Evolutionary conservation across 1,140 invertebrate species (phyloP), one percentile per base, ranked within the genome.

Genomic region (Proctacanthus coquilletti): DNA sequence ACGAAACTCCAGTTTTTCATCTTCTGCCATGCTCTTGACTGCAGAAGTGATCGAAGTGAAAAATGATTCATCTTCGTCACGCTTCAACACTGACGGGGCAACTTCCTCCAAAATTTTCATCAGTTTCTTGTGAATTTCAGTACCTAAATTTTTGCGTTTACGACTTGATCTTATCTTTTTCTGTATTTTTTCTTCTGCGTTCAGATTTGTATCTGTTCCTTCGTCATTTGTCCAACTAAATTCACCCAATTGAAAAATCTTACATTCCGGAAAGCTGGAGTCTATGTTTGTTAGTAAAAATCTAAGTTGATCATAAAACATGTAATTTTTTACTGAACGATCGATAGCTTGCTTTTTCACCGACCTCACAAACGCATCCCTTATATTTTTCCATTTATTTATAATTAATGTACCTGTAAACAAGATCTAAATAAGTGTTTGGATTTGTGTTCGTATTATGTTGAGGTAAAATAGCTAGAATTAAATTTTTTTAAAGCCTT

Each of bases 1-100:
- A 33, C 31, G 31, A 33, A 33, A 33, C 15, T 33, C 31, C 8
- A 33, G 31, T 15, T 33, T 33, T 15, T 33, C 31, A 10, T 33
- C 31, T 15, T 33, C 31, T 15, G 9, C 15, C 31, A 33, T 33
- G 8, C 6, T 33, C 8, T 15, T 9, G 15, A 33, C 31, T 10
- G 31, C 8, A 10, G 31, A 15, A 33, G 9, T 10, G 31, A 33
- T 9, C 15, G 31, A 33, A 33, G 9, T 8, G 15, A 33, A 33
- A 33, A 33, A 33, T 6, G 31, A 9, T 15, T 9, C 15, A 33
- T 33, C 31, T 15, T 33, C 31, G 15, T 33, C 15, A 33, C 6
- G 15, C 31, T n/a, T n/a, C n/a, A n/a, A n/a, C n/a, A n/a, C n/a
- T n/a, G n/a, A n/a, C n/a, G n/a, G n/a, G n/a, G n/a, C n/a, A n/a